Evolutionary conservation across 2,888 invertebrate genomes (phyloP), one percentile per base, ranked within the genome.

Genomic region (Volucella bombylans): DNA sequence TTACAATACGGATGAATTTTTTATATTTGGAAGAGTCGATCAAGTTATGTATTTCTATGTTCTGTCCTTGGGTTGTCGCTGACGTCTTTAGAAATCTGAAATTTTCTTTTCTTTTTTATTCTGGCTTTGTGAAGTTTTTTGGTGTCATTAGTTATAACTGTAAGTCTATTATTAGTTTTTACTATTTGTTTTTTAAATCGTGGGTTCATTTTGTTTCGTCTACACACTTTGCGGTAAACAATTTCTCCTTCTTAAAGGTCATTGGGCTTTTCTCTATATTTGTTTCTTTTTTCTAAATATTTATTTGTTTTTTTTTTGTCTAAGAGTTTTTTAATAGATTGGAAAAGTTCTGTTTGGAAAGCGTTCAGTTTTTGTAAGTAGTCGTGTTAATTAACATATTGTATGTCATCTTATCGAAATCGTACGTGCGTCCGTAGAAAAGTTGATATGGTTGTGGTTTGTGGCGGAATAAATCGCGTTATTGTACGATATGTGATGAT

Each of bases 391-490:
- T 18, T 18, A 18, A 1, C 1, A 1, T 18, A 18, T 1, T 1
- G 18, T 18, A 18, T 18, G 45, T 39, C 12, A 69, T 57, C 18
- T 57, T 14, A 43, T 69, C 57, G 10, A 71, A 71, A 0, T 71
- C 18, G 14, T 50, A 71, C 49, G 69, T 69, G 0, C 57, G 57
- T 55, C 55, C 74, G 18, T 47, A 55, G n/a, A 81, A 68, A 10
- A 85, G 57, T 65, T 86, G 72, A 18, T 67, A 82, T 14, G 68
- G 72, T 8, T 78, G 2, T 61, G 23, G 1, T 67, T 68, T 0
- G 69, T 78, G 1, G 41, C 12, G n/a, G 79, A 79, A 50, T 83
- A 69, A 49, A 79, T 79, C 0, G 74, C 67, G 8, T 79, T 79
- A n/a, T 79, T 74, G 23, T 78, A 82, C 1, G 78, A 78, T 15